A percentile compares a stretch with the other conserved stretches of the same genome.
Conservation (phyloP, 2,113 vertebrate genomes). For the Bagarius yarrelli region DNA sequence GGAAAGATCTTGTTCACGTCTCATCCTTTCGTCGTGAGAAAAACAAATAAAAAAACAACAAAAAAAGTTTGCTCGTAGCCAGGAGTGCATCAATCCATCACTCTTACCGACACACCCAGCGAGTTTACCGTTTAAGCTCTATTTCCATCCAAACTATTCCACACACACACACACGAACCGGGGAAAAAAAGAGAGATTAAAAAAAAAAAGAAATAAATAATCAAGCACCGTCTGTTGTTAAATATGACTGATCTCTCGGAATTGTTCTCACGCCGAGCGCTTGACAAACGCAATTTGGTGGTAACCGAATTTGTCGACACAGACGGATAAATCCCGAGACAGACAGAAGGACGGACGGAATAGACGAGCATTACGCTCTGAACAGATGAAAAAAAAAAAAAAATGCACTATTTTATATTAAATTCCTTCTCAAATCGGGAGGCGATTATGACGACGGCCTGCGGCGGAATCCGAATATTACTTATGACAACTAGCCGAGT, state of each 20-base stretch:
- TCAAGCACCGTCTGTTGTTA: neutral
- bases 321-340: slow-evolving; percentile 15
- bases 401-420: slow-evolving; percentile 3
- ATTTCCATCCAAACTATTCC: neutral
- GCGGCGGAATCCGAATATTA: slow-evolving; percentile 12
- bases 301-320: slow-evolving; percentile 13
- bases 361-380: neutral
- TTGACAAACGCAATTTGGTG: slow-evolving; percentile 24
- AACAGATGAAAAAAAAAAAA: neutral
- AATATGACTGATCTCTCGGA: neutral
- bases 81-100: slow-evolving; percentile 6
- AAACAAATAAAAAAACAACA: slow-evolving; percentile 39
- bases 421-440: slow-evolving; percentile 15
- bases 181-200: neutral
- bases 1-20: slow-evolving; percentile 53
- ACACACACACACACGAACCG: neutral
- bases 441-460: neutral
- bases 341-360: neutral
- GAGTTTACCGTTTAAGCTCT: neutral
- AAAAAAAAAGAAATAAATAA: neutral
- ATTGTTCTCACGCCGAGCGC: slow-evolving; percentile 7
- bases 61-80: neutral
- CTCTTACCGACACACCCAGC: neutral
- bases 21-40: slow-evolving; percentile 46
- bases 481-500: slow-evolving; percentile 15